These are phyloP conservation scores for Drosophila phalerata DNA, from an alignment of 2,888 invertebrate species.

Conservation along the genomic window DNA sequence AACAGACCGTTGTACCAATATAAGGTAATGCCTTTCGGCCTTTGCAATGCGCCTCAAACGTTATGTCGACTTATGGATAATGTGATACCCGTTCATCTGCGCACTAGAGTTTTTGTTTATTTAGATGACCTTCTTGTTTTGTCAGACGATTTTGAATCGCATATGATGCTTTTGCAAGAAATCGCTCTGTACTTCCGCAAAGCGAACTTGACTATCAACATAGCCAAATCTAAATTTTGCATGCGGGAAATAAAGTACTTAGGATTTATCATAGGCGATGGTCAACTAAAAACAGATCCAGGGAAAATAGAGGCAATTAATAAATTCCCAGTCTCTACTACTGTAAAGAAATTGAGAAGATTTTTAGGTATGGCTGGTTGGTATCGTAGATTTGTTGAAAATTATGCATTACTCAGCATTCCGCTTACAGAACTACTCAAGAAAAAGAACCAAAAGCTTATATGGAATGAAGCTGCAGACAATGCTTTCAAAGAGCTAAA, in stretches of 20 bases:
- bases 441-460: neutral
- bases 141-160: no score
- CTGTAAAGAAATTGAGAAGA: constrained; percentile 8
- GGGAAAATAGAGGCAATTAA: constrained; percentile 2
- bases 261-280: neutral
- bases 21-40: no score
- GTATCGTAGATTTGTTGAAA: constrained; percentile 10
- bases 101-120: no score
- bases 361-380: constrained; percentile 2
- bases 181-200: neutral
- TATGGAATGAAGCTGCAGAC: neutral
- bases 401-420: constrained; percentile 1
- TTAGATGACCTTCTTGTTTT: no score
- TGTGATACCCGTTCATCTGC: no score
- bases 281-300: constrained; percentile 3
- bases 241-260: constrained; percentile 7
- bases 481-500: neutral
- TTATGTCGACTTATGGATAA: no score
- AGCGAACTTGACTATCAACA: neutral
- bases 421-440: constrained; percentile 3
- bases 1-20: no score
- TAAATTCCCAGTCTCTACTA: constrained; percentile 4
- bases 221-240: constrained; percentile 6
- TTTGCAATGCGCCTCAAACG: no score
- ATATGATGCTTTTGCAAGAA: neutral